Conservation (phyloP, 2,888 invertebrate species). For the Noctua janthe region DNA sequence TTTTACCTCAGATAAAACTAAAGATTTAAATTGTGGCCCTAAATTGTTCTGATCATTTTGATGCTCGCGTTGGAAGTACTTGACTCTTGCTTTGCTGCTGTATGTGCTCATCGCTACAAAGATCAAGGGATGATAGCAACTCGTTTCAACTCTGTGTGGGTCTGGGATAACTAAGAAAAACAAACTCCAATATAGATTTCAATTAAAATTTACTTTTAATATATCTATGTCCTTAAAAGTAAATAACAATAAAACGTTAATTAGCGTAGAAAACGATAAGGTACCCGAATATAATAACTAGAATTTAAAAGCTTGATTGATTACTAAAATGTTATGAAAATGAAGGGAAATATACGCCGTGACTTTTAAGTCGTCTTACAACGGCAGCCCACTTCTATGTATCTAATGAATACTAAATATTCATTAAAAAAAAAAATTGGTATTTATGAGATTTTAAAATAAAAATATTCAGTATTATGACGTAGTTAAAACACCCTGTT, state of each 20-base stretch:
- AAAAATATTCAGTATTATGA: too few species aligned
- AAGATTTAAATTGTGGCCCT: not conserved
- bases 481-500: too few species aligned
- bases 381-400: too few species aligned
- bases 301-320: slow-evolving; percentile 62
- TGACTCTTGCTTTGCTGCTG: not conserved
- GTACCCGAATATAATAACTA: slow-evolving; percentile 63
- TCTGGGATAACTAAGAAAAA: not conserved
- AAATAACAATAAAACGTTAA: slow-evolving; percentile 81
- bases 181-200: slow-evolving; percentile 48
- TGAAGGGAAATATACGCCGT: slow-evolving; percentile 27
- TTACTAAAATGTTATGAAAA: slow-evolving; percentile 51
- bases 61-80: not conserved
- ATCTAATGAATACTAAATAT: too few species aligned
- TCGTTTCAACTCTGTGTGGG: not conserved
- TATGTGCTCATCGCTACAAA: not conserved
- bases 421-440: too few species aligned
- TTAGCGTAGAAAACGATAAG: slow-evolving; percentile 71
- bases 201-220: slow-evolving; percentile 76
- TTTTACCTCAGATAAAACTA: too few species aligned
- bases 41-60: not conserved
- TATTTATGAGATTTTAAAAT: too few species aligned
- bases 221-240: slow-evolving; percentile 81
- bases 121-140: not conserved
- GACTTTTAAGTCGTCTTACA: too few species aligned